Evolutionary conservation across 1,140 invertebrate species (phyloP), one percentile per base, ranked within the genome.

Genomic region (Zophobas atratus): DNA sequence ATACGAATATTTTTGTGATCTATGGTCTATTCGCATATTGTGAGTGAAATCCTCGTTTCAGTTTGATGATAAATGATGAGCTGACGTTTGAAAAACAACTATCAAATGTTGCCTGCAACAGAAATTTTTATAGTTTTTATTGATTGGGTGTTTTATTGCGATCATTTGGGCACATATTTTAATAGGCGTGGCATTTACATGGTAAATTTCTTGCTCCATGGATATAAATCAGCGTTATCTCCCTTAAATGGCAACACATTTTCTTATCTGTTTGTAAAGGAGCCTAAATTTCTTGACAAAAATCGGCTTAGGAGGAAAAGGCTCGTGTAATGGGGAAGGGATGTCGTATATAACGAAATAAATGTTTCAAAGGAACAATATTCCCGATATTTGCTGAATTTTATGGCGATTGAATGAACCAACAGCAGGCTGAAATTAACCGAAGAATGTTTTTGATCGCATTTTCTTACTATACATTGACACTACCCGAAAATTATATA

Each of bases 251-350:
- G 60, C 60, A 67, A 67, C 60, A 67, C 60, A 67, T 67, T 67
- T 67, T 67, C 60, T 67, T 67, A 67, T 67, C 60, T 67, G 57
- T 63, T 63, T 63, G 60, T 43, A 67, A 67, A 67, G 60, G 39
- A 67, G 39, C 32, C 56, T 60, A 60, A 60, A 60, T 60, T 60
- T 60, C 56, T 35, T 60, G 56, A 60, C 60, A 67, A 67, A 67
- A 67, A 67, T 67, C 60, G 2, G 60, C 38, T 67, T 67, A 67
- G 20, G 39, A 33, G 60, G 60, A 67, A 41, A 67, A 43, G 33
- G 60, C 38, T 39, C 56, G 8, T 60, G 56, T 4, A 63, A 63
- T 36, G 57, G 57, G 39, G 41, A 51, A 51, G n/a, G 49, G 49
- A 46, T 51, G 49, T 20, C 49, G n/a, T 20, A 67, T 43, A 43